Conservation (phyloP, 2,113 vertebrate species). For the Chitala chitala region DNA sequence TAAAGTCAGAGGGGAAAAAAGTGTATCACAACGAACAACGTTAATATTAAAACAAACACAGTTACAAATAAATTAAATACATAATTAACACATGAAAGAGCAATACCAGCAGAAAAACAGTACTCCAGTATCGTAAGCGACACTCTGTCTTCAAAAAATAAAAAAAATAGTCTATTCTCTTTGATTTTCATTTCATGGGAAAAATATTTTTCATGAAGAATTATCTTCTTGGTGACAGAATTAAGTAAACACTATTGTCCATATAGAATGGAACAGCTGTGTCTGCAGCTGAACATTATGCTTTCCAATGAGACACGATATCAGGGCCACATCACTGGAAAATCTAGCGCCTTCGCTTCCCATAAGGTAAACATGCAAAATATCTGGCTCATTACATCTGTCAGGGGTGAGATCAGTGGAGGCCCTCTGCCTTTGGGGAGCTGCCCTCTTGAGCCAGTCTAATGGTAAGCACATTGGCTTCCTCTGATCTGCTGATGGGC, state of each 20-base stretch:
- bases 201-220: background rate
- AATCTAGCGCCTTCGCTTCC: background rate
- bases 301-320: background rate
- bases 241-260: background rate
- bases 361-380: background rate
- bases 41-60: too few relatives aligned
- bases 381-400: constrained; percentile 18
- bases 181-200: background rate
- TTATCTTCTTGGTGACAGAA: background rate
- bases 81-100: too few relatives aligned
- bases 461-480: constrained; percentile 28
- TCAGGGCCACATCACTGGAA: background rate
- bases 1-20: too few relatives aligned
- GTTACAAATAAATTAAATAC: too few relatives aligned
- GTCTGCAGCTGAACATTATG: background rate
- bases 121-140: too few relatives aligned
- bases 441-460: constrained; percentile 13
- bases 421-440: constrained; percentile 14
- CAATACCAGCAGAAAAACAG: too few relatives aligned
- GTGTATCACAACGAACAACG: too few relatives aligned
- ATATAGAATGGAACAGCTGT: background rate
- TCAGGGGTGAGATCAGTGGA: constrained; percentile 25
- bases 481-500: constrained; percentile 7
- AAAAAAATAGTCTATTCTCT: background rate
- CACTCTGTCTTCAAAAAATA: too few relatives aligned